Base-by-base conservation (phyloP, 2,888 invertebrate genomes). In the Tyria jacobaeae region DNA sequence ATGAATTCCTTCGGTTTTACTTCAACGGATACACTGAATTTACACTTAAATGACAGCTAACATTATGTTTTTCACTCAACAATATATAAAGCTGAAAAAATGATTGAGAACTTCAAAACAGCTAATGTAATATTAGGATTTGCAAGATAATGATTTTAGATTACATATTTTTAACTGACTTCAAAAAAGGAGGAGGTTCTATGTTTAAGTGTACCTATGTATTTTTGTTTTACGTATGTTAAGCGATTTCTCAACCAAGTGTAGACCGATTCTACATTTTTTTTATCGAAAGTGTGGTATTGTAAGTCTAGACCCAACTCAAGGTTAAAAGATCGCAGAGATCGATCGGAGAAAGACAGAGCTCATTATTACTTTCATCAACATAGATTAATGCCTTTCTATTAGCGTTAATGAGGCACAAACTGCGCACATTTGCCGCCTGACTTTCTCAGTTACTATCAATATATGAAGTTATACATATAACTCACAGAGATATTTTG, bases 391-490 rank as follows among this genome's bases (percentile, higher is more conserved):
- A 91, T 90, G 85, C 78, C 62, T 74, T 80, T 84, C 89, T 88
- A 87, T 90, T 89, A 89, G 78, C 80, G 83, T 79, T 89, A 89
- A 91, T 89, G 90, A 90, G 88, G 82, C 86, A 68, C 87, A 83
- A 84, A 70, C 86, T 81, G 85, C 79, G 85, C 83, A 73, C 83
- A 84, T 88, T 89, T 87, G 83, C 84, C 83, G 83, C 79, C 76
- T 66, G 62, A 68, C 68, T 64, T 75, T 76, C 76, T 79, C 75
- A 70, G 80, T 79, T 78, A 81, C 77, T 80, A 77, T 79, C 76
- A 66, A 61, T 72, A 68, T 62, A 79, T 65, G 14, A 9, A 68
- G 34, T 73, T 70, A 60, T 64, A 55, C 57, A 24, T 59, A 34
- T 37, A 57, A 49, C 5, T 54, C 12, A 51, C 27, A 41, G 41